Base-by-base conservation (phyloP, 2,113 vertebrate genomes). In the Callorhinus ursinus region DNA sequence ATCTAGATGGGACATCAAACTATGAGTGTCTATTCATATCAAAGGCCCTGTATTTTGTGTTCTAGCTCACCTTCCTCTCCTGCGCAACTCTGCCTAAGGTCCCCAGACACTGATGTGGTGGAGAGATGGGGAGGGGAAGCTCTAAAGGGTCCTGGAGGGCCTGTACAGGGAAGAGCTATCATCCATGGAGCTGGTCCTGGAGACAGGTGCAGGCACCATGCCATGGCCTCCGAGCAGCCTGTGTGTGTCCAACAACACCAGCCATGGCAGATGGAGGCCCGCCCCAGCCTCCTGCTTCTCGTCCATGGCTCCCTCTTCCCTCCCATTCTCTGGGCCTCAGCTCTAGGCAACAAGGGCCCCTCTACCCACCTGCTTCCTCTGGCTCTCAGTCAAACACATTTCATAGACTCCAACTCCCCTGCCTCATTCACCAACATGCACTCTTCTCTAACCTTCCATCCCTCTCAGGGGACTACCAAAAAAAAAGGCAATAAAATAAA, bases 11-110 rank as follows among this genome's bases (percentile, higher is more conserved):
- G 21, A 63, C 7, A 11, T 3, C 42, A 15, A 79, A 26, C 69
- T 21, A 4, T 0, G 10, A 63, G 4, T 5, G 9, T 1, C 15
- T 36, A 1, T 31, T 21, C 21, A 1, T 22, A 15, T 7, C 0
- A 2, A 7, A 11, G 14, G 12, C 42, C 28, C 80, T 28, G 8
- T 4, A 2, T 5, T 24, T 76, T 9, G 46, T 4, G 4, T 36
- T 81, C 65, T 22, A 26, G 18, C 2, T 4, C 36, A 18, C 4
- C 21, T 28, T 8, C 53, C 15, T 84, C 13, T 42, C n/a, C 53
- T 16, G 42, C 0, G 13, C 8, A 5, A 0, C 13, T 26, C 46
- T 21, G 39, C 39, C 77, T 15, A 1, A 1, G 19, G 61, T 65
- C 28, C 8, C 4, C 14, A 22, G 65, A 71, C 0, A 2, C 46